Conservation (phyloP, 2,113 vertebrate species). For the Haplochromis burtoni region DNA sequence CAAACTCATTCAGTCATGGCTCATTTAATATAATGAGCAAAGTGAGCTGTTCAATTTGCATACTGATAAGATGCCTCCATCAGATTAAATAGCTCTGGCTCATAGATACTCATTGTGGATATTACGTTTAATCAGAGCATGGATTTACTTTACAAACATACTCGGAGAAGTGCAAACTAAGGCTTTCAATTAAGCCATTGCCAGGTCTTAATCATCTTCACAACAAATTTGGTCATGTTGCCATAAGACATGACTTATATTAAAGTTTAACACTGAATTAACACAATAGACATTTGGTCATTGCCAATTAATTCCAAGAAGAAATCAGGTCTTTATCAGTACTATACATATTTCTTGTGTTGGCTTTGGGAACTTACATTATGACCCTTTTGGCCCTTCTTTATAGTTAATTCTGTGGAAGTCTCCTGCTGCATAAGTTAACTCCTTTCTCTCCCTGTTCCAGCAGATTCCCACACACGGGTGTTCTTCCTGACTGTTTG, state of each 20-base stretch:
- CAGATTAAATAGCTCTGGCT: slow-evolving; percentile 22
- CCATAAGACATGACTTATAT: neutral
- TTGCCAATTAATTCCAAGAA: neutral
- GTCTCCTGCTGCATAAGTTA: slow-evolving; percentile 26
- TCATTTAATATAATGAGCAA: slow-evolving; percentile 67
- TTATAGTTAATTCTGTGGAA: slow-evolving; percentile 49
- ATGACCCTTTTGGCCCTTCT: slow-evolving; percentile 29
- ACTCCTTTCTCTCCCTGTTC: slow-evolving; percentile 12
- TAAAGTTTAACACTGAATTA: neutral
- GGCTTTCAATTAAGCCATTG: slow-evolving; percentile 65
- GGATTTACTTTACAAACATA: slow-evolving; percentile 69
- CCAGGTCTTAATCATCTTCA: slow-evolving; percentile 59
- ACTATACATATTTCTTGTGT: slow-evolving; percentile 49
- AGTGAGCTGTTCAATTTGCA: slow-evolving; percentile 63
- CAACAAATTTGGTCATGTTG: slow-evolving; percentile 61
- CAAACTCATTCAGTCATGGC: slow-evolving; percentile 63
- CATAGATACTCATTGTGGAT: slow-evolving; percentile 45
- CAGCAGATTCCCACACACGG: slow-evolving; percentile 18
- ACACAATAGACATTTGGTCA: slow-evolving; percentile 1
- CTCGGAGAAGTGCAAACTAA: slow-evolving; percentile 63
- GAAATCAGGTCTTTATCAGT: slow-evolving; percentile 24
- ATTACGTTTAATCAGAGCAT: slow-evolving; percentile 66
- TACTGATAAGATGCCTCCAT: slow-evolving; percentile 58
- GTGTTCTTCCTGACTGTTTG: slow-evolving; percentile 33
- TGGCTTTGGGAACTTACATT: slow-evolving; percentile 21